phyloP scores from a whole-genome alignment of 2,888 invertebrate genomes.

The Phengaris alcon region DNA sequence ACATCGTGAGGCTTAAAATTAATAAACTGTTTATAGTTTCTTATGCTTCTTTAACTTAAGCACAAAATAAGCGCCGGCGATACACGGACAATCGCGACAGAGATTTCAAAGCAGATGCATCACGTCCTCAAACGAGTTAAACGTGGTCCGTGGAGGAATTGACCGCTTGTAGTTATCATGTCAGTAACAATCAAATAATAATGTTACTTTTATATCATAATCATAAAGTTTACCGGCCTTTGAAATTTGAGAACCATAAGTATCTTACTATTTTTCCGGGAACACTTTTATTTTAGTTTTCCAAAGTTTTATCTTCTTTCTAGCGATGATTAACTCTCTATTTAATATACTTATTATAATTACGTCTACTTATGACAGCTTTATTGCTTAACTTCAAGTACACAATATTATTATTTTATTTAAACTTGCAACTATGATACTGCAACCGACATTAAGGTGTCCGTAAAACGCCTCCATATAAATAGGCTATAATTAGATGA shows the following conservation, averaged over 20 bases:
- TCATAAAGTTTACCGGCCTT: neutral
- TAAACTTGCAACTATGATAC: no score
- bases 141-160: conserved; percentile 23
- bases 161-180: conserved; percentile 8
- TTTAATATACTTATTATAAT: no score
- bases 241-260: neutral
- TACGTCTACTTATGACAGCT: no score
- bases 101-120: conserved; percentile 40
- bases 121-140: conserved; percentile 31
- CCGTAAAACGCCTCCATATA: no score
- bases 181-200: neutral
- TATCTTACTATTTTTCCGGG: neutral
- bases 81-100: conserved; percentile 39
- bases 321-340: no score
- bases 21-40: neutral
- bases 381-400: no score
- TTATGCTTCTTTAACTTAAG: conserved; percentile 32
- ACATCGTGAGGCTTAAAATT: conserved; percentile 1
- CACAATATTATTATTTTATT: no score
- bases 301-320: no score
- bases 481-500: no score
- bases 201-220: conserved; percentile 26
- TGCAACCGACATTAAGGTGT: no score
- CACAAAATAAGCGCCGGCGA: conserved; percentile 42
- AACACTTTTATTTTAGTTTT: no score